Percentiles rank a stretch among this genome's conserved stretches.
These are phyloP conservation scores for Prochilodus magdalenae DNA, from an alignment of 2,113 vertebrate genomes.

Conservation along the genomic window DNA sequence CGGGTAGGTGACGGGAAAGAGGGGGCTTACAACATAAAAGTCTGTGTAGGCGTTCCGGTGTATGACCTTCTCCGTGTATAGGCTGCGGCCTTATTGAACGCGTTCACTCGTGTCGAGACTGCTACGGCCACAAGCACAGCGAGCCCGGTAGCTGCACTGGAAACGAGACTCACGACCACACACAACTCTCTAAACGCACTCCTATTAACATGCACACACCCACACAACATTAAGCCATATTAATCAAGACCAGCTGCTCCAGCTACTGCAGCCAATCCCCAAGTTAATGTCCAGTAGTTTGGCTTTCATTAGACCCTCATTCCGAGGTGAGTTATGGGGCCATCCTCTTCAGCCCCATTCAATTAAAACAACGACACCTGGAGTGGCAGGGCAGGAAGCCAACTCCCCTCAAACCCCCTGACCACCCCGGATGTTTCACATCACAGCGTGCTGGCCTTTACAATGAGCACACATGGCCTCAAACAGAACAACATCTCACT, in stretches of 20 bases:
- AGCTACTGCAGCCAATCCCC: conserved; percentile 66
- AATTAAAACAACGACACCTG: conserved; percentile 74
- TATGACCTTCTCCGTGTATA: conserved; percentile 15
- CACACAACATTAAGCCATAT: conserved; percentile 53
- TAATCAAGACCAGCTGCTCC: conserved; percentile 70
- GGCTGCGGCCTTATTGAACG: not conserved
- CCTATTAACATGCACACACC: not conserved
- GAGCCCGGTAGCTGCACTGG: not conserved
- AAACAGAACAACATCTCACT: conserved; percentile 28
- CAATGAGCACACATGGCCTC: not conserved
- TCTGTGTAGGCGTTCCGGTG: conserved; percentile 3
- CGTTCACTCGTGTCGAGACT: not conserved
- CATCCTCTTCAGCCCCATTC: conserved; percentile 65
- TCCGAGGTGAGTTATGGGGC: conserved; percentile 68
- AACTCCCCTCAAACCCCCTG: conserved; percentile 11
- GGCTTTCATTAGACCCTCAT: conserved; percentile 64
- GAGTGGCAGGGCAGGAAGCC: conserved; percentile 33
- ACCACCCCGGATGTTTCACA: conserved; percentile 16
- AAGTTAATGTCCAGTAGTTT: conserved; percentile 59
- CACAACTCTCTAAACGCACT: not conserved
- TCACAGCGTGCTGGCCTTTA: conserved; percentile 12
- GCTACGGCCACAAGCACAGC: not conserved
- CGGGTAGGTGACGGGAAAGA: not conserved
- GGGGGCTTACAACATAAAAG: not conserved
- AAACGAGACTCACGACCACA: not conserved